Evolutionary conservation across 2,113 vertebrate species (phyloP).

Genomic region (Podilymbus podiceps): DNA sequence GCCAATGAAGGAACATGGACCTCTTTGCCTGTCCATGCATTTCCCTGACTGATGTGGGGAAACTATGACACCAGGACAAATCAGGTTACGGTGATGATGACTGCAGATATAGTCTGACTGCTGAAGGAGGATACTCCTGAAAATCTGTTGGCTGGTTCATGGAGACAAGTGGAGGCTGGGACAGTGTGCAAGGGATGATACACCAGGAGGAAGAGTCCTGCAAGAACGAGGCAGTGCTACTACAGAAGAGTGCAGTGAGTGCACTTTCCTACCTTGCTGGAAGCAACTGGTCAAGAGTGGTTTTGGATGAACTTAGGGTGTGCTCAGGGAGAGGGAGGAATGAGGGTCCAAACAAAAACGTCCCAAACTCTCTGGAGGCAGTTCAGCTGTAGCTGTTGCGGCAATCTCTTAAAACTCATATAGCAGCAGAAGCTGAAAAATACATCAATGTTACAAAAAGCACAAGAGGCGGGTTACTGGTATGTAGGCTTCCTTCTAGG

Average conservation of each 20-base stretch:
- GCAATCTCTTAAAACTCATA: background rate
- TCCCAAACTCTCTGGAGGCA: background rate
- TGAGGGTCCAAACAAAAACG: background rate
- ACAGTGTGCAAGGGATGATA: background rate
- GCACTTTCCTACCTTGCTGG: background rate
- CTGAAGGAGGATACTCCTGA: background rate
- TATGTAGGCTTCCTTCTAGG: background rate
- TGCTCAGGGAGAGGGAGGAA: background rate
- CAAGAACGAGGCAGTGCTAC: background rate
- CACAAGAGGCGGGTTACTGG: background rate
- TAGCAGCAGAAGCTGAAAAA: background rate
- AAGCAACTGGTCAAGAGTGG: background rate
- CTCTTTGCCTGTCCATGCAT: background rate
- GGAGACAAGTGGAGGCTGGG: background rate
- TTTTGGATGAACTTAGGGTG: background rate
- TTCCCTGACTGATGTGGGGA: background rate
- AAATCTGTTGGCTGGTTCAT: background rate
- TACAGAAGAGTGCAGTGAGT: background rate
- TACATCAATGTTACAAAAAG: background rate
- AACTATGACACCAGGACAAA: background rate
- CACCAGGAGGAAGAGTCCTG: background rate
- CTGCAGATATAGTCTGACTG: background rate
- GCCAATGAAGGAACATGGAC: background rate
- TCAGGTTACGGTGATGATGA: accelerated
- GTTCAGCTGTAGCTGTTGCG: background rate